Base-by-base conservation (phyloP, 2,113 vertebrate genomes). In the Thymallus thymallus region DNA sequence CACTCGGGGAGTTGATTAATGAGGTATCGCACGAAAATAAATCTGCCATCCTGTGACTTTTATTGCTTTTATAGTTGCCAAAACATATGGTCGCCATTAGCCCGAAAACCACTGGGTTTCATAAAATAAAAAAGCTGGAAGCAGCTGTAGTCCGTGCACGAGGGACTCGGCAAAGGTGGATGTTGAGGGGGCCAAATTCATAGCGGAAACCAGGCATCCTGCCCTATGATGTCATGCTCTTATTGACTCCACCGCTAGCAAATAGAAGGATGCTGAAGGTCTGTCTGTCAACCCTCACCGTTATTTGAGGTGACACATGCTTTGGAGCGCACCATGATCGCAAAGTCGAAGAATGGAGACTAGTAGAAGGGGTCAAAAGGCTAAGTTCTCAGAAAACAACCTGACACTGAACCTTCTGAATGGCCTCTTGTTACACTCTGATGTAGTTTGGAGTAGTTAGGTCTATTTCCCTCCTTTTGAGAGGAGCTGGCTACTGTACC, bases 151-250 rank as follows among this genome's bases (percentile, higher is more conserved):
- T 76, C 63, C 71, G 20, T 48, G 74, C 71, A 76, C 62, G 83
- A 79, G n/a, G 79, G 87, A 88, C 87, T 72, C 23, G 48, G 71
- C 16, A n/a, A 80, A 85, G 82, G 87, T 88, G 82, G 78, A 80
- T 81, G 76, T 72, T 74, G 65, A 81, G 82, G 66, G 60, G 76
- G 61, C 78, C 72, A 75, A 80, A 76, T 79, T 72, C 61, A 4
- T 67, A 45, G 63, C 10, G 86, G 86, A 89, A 89, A 88, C 76
- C 74, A 79, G 88, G 82, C 90, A 74, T 71, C 80, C 79, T 84
- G 87, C 87, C 83, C 69, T 69, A 75, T 94, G 91, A 92, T 88
- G 89, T 92, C 90, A 92, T 88, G 68, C 83, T 85, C 84, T 86
- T 30, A 83, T 78, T 84, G 80, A 89, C 87, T 90, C 75, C 69